A percentile compares a stretch with the other conserved stretches of the same genome.
phyloP scores from a whole-genome alignment of 1,140 invertebrate genomes.

The Drusus annulatus region DNA sequence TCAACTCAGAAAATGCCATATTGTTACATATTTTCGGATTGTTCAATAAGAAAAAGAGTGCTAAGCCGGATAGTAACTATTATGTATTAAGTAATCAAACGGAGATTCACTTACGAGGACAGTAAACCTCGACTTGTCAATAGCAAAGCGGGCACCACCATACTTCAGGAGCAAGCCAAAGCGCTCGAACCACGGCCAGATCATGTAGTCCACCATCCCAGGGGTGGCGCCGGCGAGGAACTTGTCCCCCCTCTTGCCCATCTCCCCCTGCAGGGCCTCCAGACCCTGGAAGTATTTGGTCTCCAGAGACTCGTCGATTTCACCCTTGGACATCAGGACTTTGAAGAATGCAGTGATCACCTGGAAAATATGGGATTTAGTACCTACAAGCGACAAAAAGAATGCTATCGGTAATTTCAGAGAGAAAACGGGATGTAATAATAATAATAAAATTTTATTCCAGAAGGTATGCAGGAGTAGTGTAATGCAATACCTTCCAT shows the following conservation, averaged over 20 bases:
- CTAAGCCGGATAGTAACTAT: too few species aligned
- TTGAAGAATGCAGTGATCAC: conserved; percentile 66
- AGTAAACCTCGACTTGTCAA: conserved; percentile 62
- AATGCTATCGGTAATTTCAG: too few species aligned
- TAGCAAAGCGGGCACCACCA: conserved; percentile 66
- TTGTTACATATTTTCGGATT: too few species aligned
- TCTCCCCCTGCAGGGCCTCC: conserved; percentile 75
- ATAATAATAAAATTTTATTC: too few species aligned
- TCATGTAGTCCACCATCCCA: conserved; percentile 91
- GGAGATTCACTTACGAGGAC: conserved; percentile 60
- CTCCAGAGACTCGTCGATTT: conserved; percentile 15
- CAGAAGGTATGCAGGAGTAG: too few species aligned
- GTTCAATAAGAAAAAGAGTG: too few species aligned
- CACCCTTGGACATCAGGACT: conserved; percentile 50
- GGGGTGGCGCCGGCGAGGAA: conserved; percentile 81
- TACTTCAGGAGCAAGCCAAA: conserved; percentile 70
- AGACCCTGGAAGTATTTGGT: conserved; percentile 64
- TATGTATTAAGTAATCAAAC: too few species aligned
- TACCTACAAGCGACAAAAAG: too few species aligned
- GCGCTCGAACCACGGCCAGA: conserved; percentile 92
- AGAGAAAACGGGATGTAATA: too few species aligned
- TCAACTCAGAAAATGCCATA: too few species aligned
- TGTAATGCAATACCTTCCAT: too few species aligned
- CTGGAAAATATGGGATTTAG: conserved; percentile 57
- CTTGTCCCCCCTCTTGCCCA: conserved; percentile 75